Percentiles rank a stretch among this genome's conserved stretches.
phyloP scores from a whole-genome alignment of 2,888 invertebrate genomes.

The Mantis religiosa region DNA sequence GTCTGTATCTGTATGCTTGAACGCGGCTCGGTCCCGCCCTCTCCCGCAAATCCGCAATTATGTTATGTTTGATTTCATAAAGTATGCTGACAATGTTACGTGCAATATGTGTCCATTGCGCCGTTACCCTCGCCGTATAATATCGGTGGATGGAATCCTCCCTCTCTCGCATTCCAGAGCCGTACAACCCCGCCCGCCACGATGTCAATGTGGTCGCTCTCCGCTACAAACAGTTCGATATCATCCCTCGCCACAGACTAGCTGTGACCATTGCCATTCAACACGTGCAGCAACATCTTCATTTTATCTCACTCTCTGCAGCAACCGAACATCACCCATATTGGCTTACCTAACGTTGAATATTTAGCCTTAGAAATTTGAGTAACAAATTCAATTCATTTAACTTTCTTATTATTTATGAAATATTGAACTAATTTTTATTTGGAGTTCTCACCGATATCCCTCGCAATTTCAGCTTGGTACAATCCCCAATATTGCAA shows the following conservation, averaged over 20 bases:
- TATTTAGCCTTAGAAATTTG: no score
- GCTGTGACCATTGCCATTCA: not conserved
- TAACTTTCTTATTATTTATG: no score
- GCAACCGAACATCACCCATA: no score
- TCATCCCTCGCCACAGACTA: not conserved
- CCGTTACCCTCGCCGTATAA: not conserved
- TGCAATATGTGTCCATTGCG: conserved; percentile 6
- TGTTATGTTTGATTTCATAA: conserved; percentile 27
- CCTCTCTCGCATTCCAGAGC: conserved; percentile 5
- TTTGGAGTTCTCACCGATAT: no score
- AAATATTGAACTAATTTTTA: no score
- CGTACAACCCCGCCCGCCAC: not conserved
- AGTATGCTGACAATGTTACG: conserved; percentile 27
- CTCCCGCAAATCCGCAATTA: conserved; percentile 22
- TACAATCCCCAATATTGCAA: no score
- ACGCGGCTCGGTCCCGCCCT: not conserved
- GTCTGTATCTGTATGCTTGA: not conserved
- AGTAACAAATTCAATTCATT: no score
- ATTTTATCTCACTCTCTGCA: not conserved
- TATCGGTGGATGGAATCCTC: conserved; percentile 14
- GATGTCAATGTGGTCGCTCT: conserved; percentile 15
- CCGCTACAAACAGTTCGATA: not conserved
- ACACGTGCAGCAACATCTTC: not conserved
- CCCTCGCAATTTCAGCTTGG: no score
- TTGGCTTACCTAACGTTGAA: no score